Evolutionary conservation across 1,140 invertebrate species (phyloP), one percentile per base, ranked within the genome.

Genomic region (Drosophila elegans): DNA sequence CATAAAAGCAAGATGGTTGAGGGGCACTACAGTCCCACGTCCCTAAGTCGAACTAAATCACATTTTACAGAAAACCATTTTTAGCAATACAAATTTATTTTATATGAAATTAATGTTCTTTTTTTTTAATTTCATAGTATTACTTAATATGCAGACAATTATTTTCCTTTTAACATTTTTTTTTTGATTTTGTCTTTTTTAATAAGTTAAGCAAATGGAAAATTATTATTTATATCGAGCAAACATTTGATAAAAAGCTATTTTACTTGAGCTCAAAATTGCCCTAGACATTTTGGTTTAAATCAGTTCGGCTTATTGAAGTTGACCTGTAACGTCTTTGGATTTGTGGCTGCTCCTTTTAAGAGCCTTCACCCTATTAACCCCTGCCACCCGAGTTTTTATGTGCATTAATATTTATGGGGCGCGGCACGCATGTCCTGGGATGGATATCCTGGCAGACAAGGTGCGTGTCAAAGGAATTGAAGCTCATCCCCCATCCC

Each of bases 391-490:
- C 21, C 16, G 48, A 25, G 10, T 55, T 53, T 74, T 74, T 74
- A 74, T 74, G 51, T 63, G 75, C 75, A 61, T 78, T 78, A 78
- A 78, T 78, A 78, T 78, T 78, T 78, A 78, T 78, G 76, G 63
- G 67, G 21, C 67, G 64, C 44, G 66, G 60, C 75, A 64, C 76
- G 61, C 73, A 75, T 66, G 57, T 74, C 69, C 67, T 71, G 51
- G 36, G 52, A 71, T 46, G 36, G 66, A 71, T 46, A 71, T 49
- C 66, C 68, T 71, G 44, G 44, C 67, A 57, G 64, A 57, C 67
- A 69, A 72, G 68, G 68, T 72, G 68, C 68, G 68, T 72, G 68
- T 71, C 68, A 71, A 57, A 71, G 67, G 42, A 64, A 68, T 71
- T 71, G 64, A 56, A 69, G 49, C 49, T 21, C 32, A 36, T 66